Conservation (phyloP, 2,888 invertebrate genomes). For the Panzeria rudis region DNA sequence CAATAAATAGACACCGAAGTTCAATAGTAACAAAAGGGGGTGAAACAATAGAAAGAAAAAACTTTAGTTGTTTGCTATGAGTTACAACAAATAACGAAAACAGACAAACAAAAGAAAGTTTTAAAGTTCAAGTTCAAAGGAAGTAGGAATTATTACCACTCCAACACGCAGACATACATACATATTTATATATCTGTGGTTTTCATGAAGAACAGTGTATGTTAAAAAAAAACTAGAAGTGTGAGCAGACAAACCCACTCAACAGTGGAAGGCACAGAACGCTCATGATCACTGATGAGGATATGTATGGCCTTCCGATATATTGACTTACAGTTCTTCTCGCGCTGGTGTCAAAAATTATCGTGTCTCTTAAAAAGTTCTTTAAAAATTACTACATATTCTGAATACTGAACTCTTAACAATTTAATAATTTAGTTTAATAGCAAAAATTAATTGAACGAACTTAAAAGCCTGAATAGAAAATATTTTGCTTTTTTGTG, state of each 20-base stretch:
- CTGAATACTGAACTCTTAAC: too few species aligned
- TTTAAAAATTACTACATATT: too few species aligned
- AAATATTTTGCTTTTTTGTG: too few species aligned
- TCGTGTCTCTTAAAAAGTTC: too few species aligned
- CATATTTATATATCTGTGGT: not conserved
- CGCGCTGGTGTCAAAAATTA: too few species aligned
- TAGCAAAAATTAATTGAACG: too few species aligned
- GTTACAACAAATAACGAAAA: slow-evolving; percentile 25
- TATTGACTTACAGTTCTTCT: too few species aligned
- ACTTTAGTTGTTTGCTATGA: slow-evolving; percentile 8
- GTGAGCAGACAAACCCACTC: not conserved
- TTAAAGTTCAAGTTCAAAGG: slow-evolving; percentile 53
- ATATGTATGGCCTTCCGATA: too few species aligned
- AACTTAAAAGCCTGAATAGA: too few species aligned
- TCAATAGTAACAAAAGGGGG: not conserved
- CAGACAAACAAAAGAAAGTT: slow-evolving; percentile 4
- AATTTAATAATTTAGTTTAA: too few species aligned
- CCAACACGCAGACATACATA: not conserved
- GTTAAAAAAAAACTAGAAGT: not conserved
- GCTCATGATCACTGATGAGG: too few species aligned
- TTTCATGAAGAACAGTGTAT: not conserved
- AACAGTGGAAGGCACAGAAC: too few species aligned
- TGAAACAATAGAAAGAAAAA: not conserved
- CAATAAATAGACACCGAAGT: slow-evolving; percentile 30
- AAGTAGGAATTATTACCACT: not conserved